Evolutionary conservation across 92 coral and sea anemone species (phyloP).

Genomic region (Porites cylindrica): DNA sequence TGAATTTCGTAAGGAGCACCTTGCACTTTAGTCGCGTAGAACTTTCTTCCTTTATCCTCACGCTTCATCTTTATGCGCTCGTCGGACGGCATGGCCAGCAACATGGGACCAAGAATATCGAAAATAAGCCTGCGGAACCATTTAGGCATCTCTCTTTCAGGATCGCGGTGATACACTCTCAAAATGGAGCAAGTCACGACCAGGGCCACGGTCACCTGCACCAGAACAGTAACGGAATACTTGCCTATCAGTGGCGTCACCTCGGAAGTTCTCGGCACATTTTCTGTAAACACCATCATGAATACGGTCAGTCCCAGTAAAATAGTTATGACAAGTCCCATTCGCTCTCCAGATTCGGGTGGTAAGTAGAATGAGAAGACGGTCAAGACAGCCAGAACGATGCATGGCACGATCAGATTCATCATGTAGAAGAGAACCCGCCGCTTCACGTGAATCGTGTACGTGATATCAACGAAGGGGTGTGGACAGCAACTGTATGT

Average conservation of each 20-base stretch:
- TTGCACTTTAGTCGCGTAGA: slow-evolving; percentile 59
- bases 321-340: slow-evolving; percentile 94
- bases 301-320: slow-evolving; percentile 94
- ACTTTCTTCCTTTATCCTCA: slow-evolving; percentile 50
- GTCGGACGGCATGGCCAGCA: slow-evolving; percentile 86
- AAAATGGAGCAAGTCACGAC: slow-evolving; percentile 86
- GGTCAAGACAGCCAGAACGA: slow-evolving; percentile 86
- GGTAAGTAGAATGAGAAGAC: slow-evolving; percentile 95
- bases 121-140: slow-evolving; percentile 91
- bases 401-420: slow-evolving; percentile 93
- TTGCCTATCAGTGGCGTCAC: slow-evolving; percentile 96
- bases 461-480: slow-evolving; percentile 92
- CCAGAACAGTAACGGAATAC: slow-evolving; percentile 90
- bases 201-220: slow-evolving; percentile 82
- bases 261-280: slow-evolving; percentile 96
- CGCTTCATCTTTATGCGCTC: slow-evolving; percentile 62
- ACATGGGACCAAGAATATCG: slow-evolving; percentile 88
- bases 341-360: slow-evolving; percentile 98
- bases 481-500: slow-evolving; percentile 85
- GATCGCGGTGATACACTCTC: slow-evolving; percentile 89
- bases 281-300: slow-evolving; percentile 94
- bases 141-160: slow-evolving; percentile 85
- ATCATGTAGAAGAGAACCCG: slow-evolving; percentile 92
- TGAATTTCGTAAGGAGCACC: slow-evolving; percentile 78
- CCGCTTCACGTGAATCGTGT: slow-evolving; percentile 82